A percentile compares a stretch with the other conserved stretches of the same genome.
Evolutionary conservation across 2,113 vertebrate species (phyloP).

Genomic region (Thryonomys swinderianus): DNA sequence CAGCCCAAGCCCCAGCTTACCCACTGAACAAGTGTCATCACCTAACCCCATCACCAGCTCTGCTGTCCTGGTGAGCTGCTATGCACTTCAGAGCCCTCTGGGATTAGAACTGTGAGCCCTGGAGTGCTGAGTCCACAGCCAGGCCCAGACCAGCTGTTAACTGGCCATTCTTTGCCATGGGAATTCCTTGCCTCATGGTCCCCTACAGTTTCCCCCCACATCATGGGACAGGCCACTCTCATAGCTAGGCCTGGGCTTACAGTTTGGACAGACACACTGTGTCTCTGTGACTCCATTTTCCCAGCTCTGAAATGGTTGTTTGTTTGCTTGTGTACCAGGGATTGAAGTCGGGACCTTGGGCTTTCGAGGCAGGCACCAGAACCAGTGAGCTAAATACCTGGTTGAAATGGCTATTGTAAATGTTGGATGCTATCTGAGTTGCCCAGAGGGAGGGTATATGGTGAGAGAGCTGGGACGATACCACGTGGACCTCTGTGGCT

Average conservation of each 20-base stretch:
- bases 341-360: too few relatives aligned
- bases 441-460: not conserved
- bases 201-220: not conserved
- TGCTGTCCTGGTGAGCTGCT: not conserved
- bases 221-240: not conserved
- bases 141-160: not conserved
- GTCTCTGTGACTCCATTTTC: not conserved
- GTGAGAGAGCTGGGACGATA: not conserved
- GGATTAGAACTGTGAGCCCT: not conserved
- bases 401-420: not conserved
- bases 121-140: accelerated
- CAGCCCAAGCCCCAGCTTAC: not conserved
- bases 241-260: not conserved
- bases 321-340: too few relatives aligned
- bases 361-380: too few relatives aligned
- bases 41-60: not conserved
- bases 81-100: not conserved
- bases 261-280: not conserved
- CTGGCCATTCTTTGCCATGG: not conserved
- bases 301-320: not conserved
- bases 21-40: not conserved
- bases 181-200: too few relatives aligned
- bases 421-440: not conserved
- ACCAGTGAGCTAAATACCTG: too few relatives aligned
- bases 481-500: not conserved